phyloP scores from a whole-genome alignment of 2,888 invertebrate species.

The Lymantria monacha region DNA sequence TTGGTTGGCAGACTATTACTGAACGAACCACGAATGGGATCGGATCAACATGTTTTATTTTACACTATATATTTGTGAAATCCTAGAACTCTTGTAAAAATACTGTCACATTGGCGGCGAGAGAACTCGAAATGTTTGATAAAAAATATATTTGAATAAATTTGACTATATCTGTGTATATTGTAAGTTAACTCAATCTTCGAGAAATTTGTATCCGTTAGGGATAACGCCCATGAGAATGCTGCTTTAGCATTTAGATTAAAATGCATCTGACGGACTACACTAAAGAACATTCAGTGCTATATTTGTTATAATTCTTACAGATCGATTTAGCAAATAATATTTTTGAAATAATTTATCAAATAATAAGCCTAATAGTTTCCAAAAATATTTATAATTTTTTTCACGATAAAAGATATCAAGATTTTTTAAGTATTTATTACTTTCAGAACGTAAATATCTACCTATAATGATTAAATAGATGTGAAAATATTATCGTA shows the following conservation, averaged over 20 bases:
- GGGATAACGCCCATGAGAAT: slow-evolving; percentile 42
- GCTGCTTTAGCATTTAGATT: slow-evolving; percentile 66
- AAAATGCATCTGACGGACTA: slow-evolving; percentile 18
- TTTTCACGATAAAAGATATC: too few relatives aligned
- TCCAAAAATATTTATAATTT: too few relatives aligned
- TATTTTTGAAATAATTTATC: too few relatives aligned
- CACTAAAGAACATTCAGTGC: too few relatives aligned
- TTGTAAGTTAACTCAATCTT: slow-evolving; percentile 50
- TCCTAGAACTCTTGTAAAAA: neutral
- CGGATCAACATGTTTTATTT: slow-evolving; percentile 14
- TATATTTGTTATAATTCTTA: too few relatives aligned
- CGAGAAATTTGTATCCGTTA: slow-evolving; percentile 31
- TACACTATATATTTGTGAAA: neutral
- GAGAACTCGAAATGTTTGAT: slow-evolving; percentile 8
- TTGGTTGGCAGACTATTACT: slow-evolving; percentile 12
- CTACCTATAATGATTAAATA: too few relatives aligned
- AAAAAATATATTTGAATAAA: slow-evolving; percentile 15
- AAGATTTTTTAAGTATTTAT: too few relatives aligned
- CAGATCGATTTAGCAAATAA: too few relatives aligned
- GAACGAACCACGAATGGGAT: slow-evolving; percentile 9
- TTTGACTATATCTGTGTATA: slow-evolving; percentile 30
- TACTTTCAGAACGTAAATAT: too few relatives aligned
- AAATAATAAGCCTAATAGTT: too few relatives aligned
- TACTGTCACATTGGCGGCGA: neutral
- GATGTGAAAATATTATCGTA: too few relatives aligned